Evolutionary conservation across 2,797 vertebrate genomes (phyloP).

Genomic region (Mionectes olivaceus): DNA sequence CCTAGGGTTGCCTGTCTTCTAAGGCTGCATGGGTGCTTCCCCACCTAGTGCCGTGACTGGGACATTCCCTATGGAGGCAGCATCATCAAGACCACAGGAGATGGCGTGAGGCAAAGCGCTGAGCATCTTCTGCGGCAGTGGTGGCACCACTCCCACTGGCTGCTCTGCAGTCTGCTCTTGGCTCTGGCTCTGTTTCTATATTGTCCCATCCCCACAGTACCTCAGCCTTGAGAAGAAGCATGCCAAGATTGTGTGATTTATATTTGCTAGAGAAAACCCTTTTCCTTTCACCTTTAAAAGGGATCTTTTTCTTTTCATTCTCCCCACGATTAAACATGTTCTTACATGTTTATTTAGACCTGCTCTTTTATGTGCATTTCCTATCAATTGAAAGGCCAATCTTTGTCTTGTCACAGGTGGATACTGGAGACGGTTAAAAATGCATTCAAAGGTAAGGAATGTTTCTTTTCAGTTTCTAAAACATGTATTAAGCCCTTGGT

Average conservation of each 20-base stretch:
- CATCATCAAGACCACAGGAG: background rate
- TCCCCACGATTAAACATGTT: background rate
- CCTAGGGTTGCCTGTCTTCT: background rate
- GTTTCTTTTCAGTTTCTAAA: background rate
- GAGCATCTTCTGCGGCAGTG: background rate
- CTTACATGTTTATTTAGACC: background rate
- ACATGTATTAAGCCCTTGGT: background rate
- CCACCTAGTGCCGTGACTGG: background rate
- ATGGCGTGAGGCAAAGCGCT: accelerated
- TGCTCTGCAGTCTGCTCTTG: background rate
- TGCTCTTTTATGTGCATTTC: background rate
- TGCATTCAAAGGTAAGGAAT: background rate
- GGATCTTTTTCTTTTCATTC: background rate
- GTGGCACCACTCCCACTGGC: background rate
- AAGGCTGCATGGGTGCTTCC: accelerated
- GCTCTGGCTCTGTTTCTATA: background rate
- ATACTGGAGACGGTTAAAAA: background rate
- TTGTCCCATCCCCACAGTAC: background rate
- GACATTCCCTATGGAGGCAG: background rate
- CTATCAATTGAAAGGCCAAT: background rate
- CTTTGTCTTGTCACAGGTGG: background rate
- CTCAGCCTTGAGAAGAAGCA: background rate
- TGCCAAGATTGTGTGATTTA: background rate
- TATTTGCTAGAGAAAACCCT: background rate
- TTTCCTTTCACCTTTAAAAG: background rate